phyloP scores from a whole-genome alignment of 1,140 invertebrate genomes.

The Drosophila trapezifrons region DNA sequence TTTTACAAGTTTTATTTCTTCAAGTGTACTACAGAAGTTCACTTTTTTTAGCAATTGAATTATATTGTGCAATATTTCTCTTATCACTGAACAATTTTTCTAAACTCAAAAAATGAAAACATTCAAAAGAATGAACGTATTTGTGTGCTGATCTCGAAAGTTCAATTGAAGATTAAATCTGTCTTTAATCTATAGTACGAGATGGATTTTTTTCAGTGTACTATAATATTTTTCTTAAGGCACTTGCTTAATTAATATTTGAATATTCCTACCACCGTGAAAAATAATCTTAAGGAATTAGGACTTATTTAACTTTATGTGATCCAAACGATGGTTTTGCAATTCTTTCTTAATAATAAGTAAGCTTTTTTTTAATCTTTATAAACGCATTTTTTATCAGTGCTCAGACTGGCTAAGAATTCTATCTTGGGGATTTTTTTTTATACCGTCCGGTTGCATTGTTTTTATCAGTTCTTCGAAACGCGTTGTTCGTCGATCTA shows the following conservation, averaged over 20 bases:
- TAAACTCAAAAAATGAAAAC: neutral
- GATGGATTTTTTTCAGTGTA: neutral
- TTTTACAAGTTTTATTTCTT: neutral
- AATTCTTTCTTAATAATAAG: too few species aligned
- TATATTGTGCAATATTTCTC: neutral
- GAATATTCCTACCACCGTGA: too few species aligned
- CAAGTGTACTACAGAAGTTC: neutral
- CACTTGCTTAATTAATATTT: neutral
- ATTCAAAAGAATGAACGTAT: neutral
- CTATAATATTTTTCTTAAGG: neutral
- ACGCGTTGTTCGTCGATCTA: slow-evolving; percentile 34
- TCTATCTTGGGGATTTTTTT: neutral
- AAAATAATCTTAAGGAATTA: too few species aligned
- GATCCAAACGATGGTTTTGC: neutral
- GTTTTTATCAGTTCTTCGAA: slow-evolving; percentile 49
- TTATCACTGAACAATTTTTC: neutral
- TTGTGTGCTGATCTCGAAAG: neutral
- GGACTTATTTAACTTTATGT: too few species aligned
- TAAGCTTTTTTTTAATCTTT: too few species aligned
- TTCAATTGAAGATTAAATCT: neutral
- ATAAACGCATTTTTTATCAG: neutral
- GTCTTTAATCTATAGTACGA: rapidly evolving
- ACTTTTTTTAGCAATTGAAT: too few species aligned
- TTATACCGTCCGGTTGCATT: slow-evolving; percentile 37
- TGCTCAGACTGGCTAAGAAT: slow-evolving; percentile 2